These are phyloP conservation scores for Anoura caudifer DNA, from an alignment of 2,113 vertebrate genomes.

Conservation along the genomic window DNA sequence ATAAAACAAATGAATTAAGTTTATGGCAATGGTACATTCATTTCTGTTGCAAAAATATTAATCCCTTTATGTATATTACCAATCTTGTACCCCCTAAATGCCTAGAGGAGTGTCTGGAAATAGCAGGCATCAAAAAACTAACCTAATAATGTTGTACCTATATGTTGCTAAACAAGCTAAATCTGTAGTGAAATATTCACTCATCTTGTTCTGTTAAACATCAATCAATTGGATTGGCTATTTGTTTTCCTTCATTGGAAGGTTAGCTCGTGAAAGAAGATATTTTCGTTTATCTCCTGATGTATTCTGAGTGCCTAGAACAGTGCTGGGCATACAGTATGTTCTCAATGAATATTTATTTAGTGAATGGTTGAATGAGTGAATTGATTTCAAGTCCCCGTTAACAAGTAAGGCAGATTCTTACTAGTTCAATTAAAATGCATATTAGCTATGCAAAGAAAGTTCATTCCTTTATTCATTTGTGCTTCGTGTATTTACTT, in stretches of 20 bases:
- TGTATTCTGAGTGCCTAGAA: neutral
- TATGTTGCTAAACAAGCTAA: neutral
- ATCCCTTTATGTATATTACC: neutral
- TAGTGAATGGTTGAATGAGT: neutral
- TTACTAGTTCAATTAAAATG: slow-evolving; percentile 23
- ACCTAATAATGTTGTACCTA: neutral
- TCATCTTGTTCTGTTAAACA: neutral
- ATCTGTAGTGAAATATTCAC: neutral
- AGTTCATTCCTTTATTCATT: slow-evolving; percentile 55
- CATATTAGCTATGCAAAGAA: slow-evolving; percentile 40
- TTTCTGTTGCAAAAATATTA: neutral
- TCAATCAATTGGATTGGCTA: neutral
- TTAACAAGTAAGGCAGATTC: slow-evolving; percentile 38
- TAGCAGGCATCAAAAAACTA: neutral
- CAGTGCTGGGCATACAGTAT: neutral
- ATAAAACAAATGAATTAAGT: neutral
- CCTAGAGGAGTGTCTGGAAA: neutral
- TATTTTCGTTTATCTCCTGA: neutral
- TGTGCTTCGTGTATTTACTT: slow-evolving; percentile 44
- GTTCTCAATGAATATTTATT: slow-evolving; percentile 11
- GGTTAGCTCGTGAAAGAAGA: neutral
- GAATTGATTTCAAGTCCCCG: slow-evolving; percentile 39
- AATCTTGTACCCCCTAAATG: neutral
- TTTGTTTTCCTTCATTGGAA: neutral
- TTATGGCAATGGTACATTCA: neutral